Percentiles rank a stretch among this genome's conserved stretches.
These are phyloP conservation scores for Eustalomyia histrio DNA, from an alignment of 2,888 invertebrate species.

Conservation along the genomic window DNA sequence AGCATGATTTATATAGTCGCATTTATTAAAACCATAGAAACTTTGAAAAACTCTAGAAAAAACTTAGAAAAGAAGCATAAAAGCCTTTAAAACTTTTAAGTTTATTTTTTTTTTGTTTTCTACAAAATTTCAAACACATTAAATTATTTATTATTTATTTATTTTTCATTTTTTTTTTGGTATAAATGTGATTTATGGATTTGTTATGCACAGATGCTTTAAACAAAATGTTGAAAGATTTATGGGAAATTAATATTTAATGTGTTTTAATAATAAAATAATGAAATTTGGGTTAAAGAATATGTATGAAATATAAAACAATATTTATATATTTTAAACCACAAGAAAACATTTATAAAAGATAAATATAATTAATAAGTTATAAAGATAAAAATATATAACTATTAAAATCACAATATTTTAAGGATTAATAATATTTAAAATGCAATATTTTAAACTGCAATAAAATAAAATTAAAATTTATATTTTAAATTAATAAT, in stretches of 20 bases:
- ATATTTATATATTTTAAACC: not conserved
- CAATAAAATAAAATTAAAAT: not conserved
- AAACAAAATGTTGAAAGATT: conserved; percentile 44
- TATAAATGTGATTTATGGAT: conserved; percentile 4
- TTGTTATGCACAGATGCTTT: conserved; percentile 3
- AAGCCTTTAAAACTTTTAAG: too few species aligned
- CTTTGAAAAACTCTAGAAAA: too few species aligned
- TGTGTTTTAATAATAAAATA: conserved; percentile 19
- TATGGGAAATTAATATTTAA: conserved; percentile 48
- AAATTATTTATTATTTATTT: not conserved
- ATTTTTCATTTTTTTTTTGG: too few species aligned
- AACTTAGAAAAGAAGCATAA: too few species aligned
- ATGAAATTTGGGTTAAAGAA: conserved; percentile 28
- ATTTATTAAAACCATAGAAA: too few species aligned
- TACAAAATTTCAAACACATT: not conserved
- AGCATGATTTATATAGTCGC: too few species aligned
- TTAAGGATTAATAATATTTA: not conserved
- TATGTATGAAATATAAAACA: not conserved
- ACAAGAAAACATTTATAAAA: not conserved
- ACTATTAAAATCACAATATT: not conserved
- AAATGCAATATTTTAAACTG: not conserved
- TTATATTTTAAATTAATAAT: not conserved
- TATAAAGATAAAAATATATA: not conserved
- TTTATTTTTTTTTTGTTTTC: too few species aligned
- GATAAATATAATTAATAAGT: not conserved